phyloP scores from a whole-genome alignment of 2,113 vertebrate species.

The Hyperoodon ampullatus region DNA sequence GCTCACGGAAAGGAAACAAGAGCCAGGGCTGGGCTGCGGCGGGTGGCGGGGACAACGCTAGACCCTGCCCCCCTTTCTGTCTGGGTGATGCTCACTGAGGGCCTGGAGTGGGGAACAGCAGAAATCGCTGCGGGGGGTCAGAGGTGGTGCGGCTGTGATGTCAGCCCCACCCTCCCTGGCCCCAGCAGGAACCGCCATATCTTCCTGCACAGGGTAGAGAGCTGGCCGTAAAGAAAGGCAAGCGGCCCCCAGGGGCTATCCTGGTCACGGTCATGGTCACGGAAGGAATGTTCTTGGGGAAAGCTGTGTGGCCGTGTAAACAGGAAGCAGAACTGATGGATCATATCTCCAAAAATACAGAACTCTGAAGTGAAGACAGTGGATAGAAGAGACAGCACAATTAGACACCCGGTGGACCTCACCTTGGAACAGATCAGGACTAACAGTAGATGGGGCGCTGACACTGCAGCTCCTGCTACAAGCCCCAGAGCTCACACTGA shows the following conservation, averaged over 20 bases:
- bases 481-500: too few relatives aligned
- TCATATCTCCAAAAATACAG: not conserved
- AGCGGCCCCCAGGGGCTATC: not conserved
- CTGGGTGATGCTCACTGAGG: not conserved
- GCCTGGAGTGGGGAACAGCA: not conserved
- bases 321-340: not conserved
- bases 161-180: fast-evolving
- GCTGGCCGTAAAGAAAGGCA: not conserved
- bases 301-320: not conserved
- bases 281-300: not conserved
- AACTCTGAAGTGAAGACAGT: not conserved
- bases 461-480: fast-evolving
- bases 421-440: not conserved
- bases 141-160: not conserved
- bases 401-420: fast-evolving
- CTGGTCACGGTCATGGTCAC: fast-evolving
- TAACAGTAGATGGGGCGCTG: fast-evolving
- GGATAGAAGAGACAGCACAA: not conserved
- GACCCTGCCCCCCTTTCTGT: fast-evolving
- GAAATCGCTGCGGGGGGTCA: not conserved
- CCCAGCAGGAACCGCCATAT: fast-evolving
- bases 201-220: not conserved
- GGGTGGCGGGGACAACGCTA: fast-evolving
- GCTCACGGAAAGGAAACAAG: too few relatives aligned
- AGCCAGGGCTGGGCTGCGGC: not conserved